phyloP scores from a whole-genome alignment of 2,113 vertebrate species.

The Sterna hirundo region DNA sequence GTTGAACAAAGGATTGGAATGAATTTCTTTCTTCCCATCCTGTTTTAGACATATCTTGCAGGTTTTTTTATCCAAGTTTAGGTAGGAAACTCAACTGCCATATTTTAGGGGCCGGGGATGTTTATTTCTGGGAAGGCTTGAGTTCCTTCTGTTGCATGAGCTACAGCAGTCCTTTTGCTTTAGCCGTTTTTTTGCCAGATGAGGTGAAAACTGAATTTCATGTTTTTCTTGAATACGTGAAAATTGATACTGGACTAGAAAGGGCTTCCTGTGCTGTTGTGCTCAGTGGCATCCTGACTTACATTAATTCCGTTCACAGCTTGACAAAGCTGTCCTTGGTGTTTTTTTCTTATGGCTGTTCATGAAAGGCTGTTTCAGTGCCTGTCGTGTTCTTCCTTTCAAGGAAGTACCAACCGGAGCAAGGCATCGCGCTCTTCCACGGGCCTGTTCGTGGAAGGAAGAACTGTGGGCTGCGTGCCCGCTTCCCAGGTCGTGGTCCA shows the following conservation, averaged over 20 bases:
- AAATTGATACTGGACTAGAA: background rate
- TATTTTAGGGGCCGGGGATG: background rate
- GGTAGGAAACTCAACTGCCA: fast-evolving
- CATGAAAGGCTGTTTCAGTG: background rate
- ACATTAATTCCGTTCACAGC: fast-evolving
- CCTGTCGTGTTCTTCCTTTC: background rate
- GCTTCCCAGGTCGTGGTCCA: background rate
- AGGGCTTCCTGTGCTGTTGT: background rate
- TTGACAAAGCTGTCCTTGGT: background rate
- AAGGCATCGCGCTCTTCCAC: background rate
- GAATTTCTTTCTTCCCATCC: background rate
- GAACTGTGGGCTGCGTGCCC: background rate
- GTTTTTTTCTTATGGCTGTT: background rate
- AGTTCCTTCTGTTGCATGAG: background rate
- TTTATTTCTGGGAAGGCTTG: background rate
- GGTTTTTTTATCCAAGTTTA: background rate
- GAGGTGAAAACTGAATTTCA: background rate
- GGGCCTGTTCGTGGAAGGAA: background rate
- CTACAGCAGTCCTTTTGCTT: background rate
- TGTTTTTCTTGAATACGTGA: background rate
- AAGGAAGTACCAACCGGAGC: background rate
- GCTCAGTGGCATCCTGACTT: background rate
- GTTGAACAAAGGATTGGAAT: background rate
- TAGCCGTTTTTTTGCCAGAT: background rate
- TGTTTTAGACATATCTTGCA: background rate